phyloP scores from a whole-genome alignment of 2,797 vertebrate species.

The Pseudochirops corinnae region DNA sequence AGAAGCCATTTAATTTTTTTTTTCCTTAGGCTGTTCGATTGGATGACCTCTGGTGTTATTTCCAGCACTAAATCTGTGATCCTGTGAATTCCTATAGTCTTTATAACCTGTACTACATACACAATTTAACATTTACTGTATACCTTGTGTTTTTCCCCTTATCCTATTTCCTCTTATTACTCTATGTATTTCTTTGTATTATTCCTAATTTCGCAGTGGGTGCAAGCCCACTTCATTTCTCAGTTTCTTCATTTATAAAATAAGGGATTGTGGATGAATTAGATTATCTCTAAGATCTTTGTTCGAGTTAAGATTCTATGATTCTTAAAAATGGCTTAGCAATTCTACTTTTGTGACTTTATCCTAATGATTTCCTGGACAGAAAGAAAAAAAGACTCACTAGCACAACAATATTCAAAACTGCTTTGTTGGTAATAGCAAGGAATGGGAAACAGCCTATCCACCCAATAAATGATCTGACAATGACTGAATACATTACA shows the following conservation, averaged over 20 bases:
- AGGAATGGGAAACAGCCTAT: background rate
- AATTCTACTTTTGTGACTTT: background rate
- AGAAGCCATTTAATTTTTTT: background rate
- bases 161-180: background rate
- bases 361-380: background rate
- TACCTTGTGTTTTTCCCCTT: background rate
- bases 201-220: background rate
- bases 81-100: background rate
- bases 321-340: background rate
- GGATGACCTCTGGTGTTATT: background rate
- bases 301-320: background rate
- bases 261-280: background rate
- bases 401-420: background rate
- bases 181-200: background rate
- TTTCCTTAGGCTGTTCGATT: background rate
- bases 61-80: background rate
- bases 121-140: background rate
- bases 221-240: background rate
- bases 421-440: background rate
- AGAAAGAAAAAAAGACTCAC: background rate
- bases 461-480: background rate
- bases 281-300: background rate
- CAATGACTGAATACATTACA: background rate
- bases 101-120: background rate
- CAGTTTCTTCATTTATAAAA: background rate